Evolutionary conservation across 2,888 invertebrate genomes (phyloP).

Genomic region (Enchytraeus crypticus): DNA sequence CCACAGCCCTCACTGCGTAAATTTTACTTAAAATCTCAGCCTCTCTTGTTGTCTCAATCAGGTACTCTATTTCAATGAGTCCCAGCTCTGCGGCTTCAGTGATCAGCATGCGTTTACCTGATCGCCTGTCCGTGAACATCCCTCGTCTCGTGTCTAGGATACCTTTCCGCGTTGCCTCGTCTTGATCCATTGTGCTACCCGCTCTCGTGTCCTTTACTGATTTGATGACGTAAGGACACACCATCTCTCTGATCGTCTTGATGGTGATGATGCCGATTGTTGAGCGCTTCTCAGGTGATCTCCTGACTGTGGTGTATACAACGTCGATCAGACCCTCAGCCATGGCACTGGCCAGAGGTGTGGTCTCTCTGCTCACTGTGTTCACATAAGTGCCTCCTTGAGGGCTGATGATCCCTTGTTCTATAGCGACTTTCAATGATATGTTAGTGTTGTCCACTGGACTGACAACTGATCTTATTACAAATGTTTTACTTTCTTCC

Average conservation of each 20-base stretch:
- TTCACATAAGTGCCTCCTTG: slow-evolving; percentile 21
- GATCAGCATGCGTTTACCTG: slow-evolving; percentile 65
- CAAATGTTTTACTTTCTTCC: slow-evolving; percentile 38
- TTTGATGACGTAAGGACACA: slow-evolving; percentile 14
- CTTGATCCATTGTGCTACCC: slow-evolving; percentile 19
- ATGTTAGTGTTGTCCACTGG: slow-evolving; percentile 45
- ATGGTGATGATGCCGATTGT: slow-evolving; percentile 45
- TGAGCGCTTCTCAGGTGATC: slow-evolving; percentile 38
- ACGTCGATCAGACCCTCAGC: slow-evolving; percentile 36
- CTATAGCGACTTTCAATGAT: slow-evolving; percentile 26
- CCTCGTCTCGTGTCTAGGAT: slow-evolving; percentile 67
- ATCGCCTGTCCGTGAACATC: slow-evolving; percentile 59
- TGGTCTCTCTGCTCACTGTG: slow-evolving; percentile 19
- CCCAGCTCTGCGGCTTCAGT: slow-evolving; percentile 71
- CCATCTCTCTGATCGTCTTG: slow-evolving; percentile 35
- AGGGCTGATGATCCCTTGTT: slow-evolving; percentile 22
- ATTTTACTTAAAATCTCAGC: slow-evolving; percentile 33
- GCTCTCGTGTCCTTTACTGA: slow-evolving; percentile 10
- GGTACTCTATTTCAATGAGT: slow-evolving; percentile 4
- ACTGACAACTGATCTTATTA: slow-evolving; percentile 56
- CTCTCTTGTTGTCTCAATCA: neutral
- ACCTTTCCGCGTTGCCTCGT: slow-evolving; percentile 80
- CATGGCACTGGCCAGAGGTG: slow-evolving; percentile 40
- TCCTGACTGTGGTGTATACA: slow-evolving; percentile 8
- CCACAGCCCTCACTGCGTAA: slow-evolving; percentile 43